Base-by-base conservation (phyloP, 2,113 vertebrate genomes). In the Lasiurus cinereus region DNA sequence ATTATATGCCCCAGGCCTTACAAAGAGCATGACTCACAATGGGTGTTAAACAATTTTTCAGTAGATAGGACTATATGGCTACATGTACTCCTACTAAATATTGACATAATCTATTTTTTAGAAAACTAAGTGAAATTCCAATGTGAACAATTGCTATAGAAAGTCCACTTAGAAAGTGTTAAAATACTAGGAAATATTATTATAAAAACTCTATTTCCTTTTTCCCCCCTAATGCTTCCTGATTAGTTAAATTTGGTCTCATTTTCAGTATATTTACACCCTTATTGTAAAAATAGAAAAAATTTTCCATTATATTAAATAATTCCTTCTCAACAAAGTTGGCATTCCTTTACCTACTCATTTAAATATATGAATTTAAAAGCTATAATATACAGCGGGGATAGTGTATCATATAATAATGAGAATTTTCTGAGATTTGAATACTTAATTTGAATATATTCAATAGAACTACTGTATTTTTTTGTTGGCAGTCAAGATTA, bases 91-190 rank as follows among this genome's bases (percentile, higher is more conserved):
- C 59, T 76, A 27, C 13, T 70, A 66, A 82, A 83, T 86, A 56
- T 66, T 54, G 48, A 33, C 1, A 1, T 9, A n/a, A 92, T 87
- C 83, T 87, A 67, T 4, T 64, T 85, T 89, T 82, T 29, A 62
- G 31, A 94, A 94, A 79, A 54, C 6, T 31, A 14, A 62, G 69
- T 79, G 33, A 50, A 74, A 69, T 56, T 70, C 66, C 56, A 78
- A 56, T 43, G 6, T n/a, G 36, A 88, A 92, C 67, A 31, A 52
- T 8, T 48, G 14, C 27, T 70, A 7, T 0, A 85, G n/a, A 94
- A 95, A 86, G 36, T 54, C 59, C 4, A 89, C 52, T 74, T 54
- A 15, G 85, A 94, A 88, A 77, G 12, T 48, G 62, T 93, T 59
- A 21, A 82, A 85, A 80, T 83, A 77, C 36, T 93, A 14, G 79